Conservation (phyloP, 2,888 invertebrate species). For the Dasypogon diadema region DNA sequence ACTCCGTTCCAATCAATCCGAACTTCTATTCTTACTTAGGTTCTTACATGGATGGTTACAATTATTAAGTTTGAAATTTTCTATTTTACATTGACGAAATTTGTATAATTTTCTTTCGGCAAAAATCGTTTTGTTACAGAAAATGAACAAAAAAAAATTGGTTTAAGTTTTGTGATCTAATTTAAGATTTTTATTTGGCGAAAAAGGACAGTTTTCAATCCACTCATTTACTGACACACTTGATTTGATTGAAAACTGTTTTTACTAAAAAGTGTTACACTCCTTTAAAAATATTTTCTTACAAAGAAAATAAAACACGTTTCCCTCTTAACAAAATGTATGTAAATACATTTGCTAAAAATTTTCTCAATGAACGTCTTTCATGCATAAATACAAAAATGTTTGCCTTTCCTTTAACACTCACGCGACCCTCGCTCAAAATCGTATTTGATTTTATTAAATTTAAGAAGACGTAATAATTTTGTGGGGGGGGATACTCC, state of each 20-base stretch:
- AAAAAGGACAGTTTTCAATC: constrained; percentile 3
- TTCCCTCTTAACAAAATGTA: not conserved
- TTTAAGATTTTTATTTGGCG: too few species aligned
- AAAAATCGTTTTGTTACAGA: constrained; percentile 51
- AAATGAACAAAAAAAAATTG: constrained; percentile 52
- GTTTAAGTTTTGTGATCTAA: not conserved
- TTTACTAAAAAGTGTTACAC: not conserved
- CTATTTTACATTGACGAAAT: not conserved
- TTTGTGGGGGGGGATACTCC: not conserved
- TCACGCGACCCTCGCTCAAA: constrained; percentile 18
- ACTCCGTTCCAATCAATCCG: constrained; percentile 79
- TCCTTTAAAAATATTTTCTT: not conserved
- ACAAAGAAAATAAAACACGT: not conserved
- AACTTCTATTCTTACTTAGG: constrained; percentile 78
- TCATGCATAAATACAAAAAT: not conserved
- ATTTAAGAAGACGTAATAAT: not conserved
- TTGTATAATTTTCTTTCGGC: not conserved
- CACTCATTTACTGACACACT: constrained; percentile 7
- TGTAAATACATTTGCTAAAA: not conserved
- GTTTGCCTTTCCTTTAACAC: constrained; percentile 9
- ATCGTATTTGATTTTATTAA: not conserved
- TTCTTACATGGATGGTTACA: constrained; percentile 71
- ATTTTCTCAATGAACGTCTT: not conserved
- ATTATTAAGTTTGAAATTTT: constrained; percentile 61
- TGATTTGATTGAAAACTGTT: not conserved